A percentile compares a stretch with the other conserved stretches of the same genome.
These are phyloP conservation scores for Oncorhynchus keta DNA, from an alignment of 2,113 vertebrate genomes.

Conservation along the genomic window DNA sequence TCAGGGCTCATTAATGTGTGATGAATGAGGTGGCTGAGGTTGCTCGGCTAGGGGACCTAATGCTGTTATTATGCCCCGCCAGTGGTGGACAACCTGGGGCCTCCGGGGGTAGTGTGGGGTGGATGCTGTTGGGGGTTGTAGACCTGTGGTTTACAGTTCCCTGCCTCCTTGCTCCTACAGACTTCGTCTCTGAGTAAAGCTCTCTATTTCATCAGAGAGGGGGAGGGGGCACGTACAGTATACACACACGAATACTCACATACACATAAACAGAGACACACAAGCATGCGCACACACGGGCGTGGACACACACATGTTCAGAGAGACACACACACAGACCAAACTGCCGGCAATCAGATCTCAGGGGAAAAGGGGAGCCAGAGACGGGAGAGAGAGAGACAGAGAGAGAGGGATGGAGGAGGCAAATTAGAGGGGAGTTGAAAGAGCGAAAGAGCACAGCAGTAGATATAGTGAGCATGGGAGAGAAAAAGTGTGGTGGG, in stretches of 20 bases:
- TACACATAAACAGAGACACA: conserved; percentile 5
- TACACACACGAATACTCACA: conserved; percentile 30
- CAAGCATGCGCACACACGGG: neutral
- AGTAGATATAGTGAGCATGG: conserved; percentile 33
- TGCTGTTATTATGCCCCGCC: conserved; percentile 14
- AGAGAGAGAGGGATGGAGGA: conserved; percentile 34
- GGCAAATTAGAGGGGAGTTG: conserved; percentile 60
- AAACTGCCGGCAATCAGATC: conserved; percentile 55
- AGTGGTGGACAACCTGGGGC: neutral
- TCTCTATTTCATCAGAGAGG: conserved; percentile 48
- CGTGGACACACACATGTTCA: neutral
- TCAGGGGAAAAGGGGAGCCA: conserved; percentile 31
- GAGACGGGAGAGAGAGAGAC: too few relatives aligned
- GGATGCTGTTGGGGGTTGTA: neutral
- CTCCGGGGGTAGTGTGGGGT: neutral
- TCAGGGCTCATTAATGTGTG: conserved; percentile 66
- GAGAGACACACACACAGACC: conserved; percentile 13
- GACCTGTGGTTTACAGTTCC: conserved; percentile 39
- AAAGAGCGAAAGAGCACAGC: conserved; percentile 58
- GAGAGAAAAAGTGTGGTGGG: neutral
- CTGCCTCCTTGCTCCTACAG: conserved; percentile 41
- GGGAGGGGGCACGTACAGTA: conserved; percentile 3
- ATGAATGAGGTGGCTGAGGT: conserved; percentile 68
- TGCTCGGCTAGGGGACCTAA: conserved; percentile 37
- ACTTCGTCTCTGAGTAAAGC: conserved; percentile 47